Evolutionary conservation across 2,797 vertebrate species (phyloP).

Genomic region (Sternotherus odoratus): DNA sequence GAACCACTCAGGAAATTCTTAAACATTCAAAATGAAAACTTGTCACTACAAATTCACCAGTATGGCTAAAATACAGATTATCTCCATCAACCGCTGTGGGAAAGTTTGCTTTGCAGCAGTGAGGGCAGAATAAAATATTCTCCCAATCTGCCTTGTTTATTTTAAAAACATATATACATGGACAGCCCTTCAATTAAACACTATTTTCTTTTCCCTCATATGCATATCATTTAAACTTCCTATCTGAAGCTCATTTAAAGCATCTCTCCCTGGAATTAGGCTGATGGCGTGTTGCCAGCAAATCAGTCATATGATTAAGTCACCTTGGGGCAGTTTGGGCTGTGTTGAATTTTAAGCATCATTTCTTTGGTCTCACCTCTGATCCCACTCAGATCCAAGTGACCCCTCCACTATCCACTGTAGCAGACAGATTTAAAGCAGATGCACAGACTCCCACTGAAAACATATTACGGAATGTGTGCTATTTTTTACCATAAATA

Average conservation of each 20-base stretch:
- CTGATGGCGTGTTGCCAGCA: rapidly evolving
- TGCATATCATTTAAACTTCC: neutral
- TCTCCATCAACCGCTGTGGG: constrained; percentile 61
- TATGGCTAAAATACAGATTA: constrained; percentile 39
- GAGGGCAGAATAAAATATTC: constrained; percentile 67
- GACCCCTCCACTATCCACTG: neutral
- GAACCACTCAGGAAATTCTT: constrained; percentile 65
- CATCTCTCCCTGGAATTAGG: neutral
- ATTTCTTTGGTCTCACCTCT: constrained; percentile 26
- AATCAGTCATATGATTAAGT: neutral
- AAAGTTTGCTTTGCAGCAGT: constrained; percentile 67
- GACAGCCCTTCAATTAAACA: constrained; percentile 9
- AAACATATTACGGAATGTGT: rapidly evolving
- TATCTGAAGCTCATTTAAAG: constrained; percentile 6
- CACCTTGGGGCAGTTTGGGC: neutral
- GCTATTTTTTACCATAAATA: neutral
- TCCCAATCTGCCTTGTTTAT: constrained; percentile 51
- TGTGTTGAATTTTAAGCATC: constrained; percentile 41
- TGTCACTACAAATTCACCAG: constrained; percentile 66
- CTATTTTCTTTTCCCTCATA: constrained; percentile 8
- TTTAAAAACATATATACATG: constrained; percentile 37
- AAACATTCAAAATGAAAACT: constrained; percentile 62
- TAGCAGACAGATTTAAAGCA: constrained; percentile 19
- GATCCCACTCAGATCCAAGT: neutral
- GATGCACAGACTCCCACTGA: neutral